phyloP scores from a whole-genome alignment of 1,140 invertebrate genomes.

The Brachionus sp. region DNA sequence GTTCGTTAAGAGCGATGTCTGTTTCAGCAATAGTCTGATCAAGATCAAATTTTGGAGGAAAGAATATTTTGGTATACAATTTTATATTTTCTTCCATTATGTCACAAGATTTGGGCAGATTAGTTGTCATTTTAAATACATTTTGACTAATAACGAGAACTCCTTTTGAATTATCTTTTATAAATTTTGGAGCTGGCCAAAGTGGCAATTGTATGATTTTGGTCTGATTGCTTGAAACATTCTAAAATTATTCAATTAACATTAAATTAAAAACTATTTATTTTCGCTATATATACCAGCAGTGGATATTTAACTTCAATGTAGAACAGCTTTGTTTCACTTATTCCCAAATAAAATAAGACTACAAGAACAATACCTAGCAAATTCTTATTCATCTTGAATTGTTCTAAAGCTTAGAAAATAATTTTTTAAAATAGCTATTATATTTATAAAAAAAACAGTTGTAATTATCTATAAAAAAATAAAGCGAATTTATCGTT shows the following conservation, averaged over 20 bases:
- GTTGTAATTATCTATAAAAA: background rate
- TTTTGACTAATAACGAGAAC: background rate
- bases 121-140: conserved; percentile 11
- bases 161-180: conserved; percentile 30
- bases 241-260: background rate
- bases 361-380: background rate
- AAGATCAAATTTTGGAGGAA: conserved; percentile 13
- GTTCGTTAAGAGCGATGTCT: background rate
- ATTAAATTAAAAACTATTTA: background rate
- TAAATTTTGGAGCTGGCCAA: conserved; percentile 33
- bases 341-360: background rate
- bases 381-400: background rate
- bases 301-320: conserved; percentile 46
- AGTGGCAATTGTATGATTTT: background rate
- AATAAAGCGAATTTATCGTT: background rate
- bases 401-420: background rate
- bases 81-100: conserved; percentile 38
- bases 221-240: background rate
- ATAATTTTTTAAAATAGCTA: background rate
- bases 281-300: background rate
- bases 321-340: conserved; percentile 6
- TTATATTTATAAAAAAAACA: conserved; percentile 13
- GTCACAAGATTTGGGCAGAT: conserved; percentile 23
- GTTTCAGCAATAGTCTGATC: background rate
- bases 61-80: conserved; percentile 13